Evolutionary conservation across 2,888 invertebrate genomes (phyloP).

Genomic region (Euspilapteryx auroguttella): DNA sequence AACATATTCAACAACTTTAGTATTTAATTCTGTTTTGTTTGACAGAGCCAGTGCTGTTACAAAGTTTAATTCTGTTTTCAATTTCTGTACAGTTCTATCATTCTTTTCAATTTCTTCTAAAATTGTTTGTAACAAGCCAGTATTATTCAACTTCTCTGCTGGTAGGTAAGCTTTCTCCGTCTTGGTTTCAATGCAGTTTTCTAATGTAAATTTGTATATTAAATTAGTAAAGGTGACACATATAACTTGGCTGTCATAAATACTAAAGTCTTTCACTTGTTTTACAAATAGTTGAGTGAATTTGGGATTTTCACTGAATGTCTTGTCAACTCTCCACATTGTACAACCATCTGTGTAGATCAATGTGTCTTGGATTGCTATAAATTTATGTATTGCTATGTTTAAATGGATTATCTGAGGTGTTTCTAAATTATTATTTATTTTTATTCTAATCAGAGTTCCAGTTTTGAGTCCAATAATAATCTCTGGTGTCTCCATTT

Average conservation of each 20-base stretch:
- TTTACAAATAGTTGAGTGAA: constrained; percentile 23
- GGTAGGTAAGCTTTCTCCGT: constrained; percentile 17
- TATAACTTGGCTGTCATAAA: constrained; percentile 20
- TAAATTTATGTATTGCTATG: constrained; percentile 22
- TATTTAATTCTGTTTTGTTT: constrained; percentile 30
- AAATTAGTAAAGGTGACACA: constrained; percentile 32
- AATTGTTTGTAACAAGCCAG: constrained; percentile 23
- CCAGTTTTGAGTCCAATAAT: constrained; percentile 27
- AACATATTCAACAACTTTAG: constrained; percentile 17
- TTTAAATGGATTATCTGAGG: constrained; percentile 27
- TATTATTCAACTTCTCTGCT: constrained; percentile 21
- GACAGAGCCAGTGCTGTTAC: constrained; percentile 30
- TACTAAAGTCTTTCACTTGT: constrained; percentile 28
- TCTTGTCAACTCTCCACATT: constrained; percentile 31
- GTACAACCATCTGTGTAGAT: constrained; percentile 32
- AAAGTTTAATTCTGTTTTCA: constrained; percentile 23
- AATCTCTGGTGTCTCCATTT: constrained; percentile 13
- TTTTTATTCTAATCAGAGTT: constrained; percentile 20
- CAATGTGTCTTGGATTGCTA: constrained; percentile 14
- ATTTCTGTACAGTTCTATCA: constrained; percentile 16
- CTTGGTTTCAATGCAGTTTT: constrained; percentile 14
- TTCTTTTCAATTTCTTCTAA: constrained; percentile 23
- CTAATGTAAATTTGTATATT: constrained; percentile 23
- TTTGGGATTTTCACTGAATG: constrained; percentile 13
- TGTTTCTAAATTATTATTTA: constrained; percentile 11